phyloP scores from a whole-genome alignment of 53 echinoderm and acorn worm species.

The Pentamera pediparva region DNA sequence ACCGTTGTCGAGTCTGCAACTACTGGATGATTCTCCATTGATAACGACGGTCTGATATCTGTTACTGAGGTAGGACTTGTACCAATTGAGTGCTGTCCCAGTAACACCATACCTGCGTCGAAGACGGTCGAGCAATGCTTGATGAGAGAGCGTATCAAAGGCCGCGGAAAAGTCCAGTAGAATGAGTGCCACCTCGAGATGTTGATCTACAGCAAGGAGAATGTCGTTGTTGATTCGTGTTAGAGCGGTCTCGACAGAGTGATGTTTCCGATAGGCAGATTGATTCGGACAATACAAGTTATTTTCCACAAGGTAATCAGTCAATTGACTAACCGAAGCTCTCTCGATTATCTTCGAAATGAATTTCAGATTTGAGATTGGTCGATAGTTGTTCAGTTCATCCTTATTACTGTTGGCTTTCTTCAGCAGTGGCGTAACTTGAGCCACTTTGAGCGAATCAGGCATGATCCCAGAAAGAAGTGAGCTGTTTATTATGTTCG shows the following conservation, averaged over 20 bases:
- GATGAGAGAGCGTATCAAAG: slow-evolving; percentile 36
- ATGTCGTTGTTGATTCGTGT: slow-evolving; percentile 17
- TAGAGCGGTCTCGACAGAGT: slow-evolving; percentile 15
- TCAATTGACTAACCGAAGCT: neutral
- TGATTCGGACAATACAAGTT: neutral
- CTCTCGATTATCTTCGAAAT: neutral
- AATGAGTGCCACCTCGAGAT: slow-evolving; percentile 13
- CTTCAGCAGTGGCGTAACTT: neutral
- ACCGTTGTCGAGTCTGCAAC: too few relatives aligned
- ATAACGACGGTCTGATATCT: too few relatives aligned
- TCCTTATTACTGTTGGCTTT: neutral
- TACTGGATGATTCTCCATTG: too few relatives aligned
- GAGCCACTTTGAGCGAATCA: neutral
- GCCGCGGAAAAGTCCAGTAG: slow-evolving; percentile 36
- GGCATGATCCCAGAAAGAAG: neutral
- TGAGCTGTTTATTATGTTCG: neutral
- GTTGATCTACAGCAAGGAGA: slow-evolving; percentile 11
- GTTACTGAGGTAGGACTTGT: too few relatives aligned
- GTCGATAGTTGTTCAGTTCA: neutral
- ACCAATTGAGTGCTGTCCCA: slow-evolving; percentile 28
- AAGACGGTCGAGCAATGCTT: slow-evolving; percentile 22
- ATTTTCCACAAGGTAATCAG: neutral
- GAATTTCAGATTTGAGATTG: neutral
- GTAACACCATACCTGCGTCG: neutral
- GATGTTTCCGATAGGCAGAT: neutral